A percentile compares a stretch with the other conserved stretches of the same genome.
Evolutionary conservation across 2,113 vertebrate genomes (phyloP).

Genomic region (Sus scrofa): T2T-Sscrofa CM000815.6:87958001-87958500

Average conservation of each 20-base stretch:
- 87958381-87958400: too few species aligned
- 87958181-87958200: too few species aligned
- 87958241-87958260: not conserved
- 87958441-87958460: fast-evolving
- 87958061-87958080: too few species aligned
- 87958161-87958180: too few species aligned
- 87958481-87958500: not conserved
- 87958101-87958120: too few species aligned
- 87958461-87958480: not conserved
- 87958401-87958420: too few species aligned
- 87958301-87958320: not conserved
- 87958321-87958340: not conserved
- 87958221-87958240: not conserved
- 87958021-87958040: too few species aligned
- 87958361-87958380: not conserved
- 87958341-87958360: not conserved
- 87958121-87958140: too few species aligned
- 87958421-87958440: not conserved
- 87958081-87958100: too few species aligned
- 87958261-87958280: not conserved
- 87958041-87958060: too few species aligned
- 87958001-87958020: too few species aligned
- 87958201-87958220: not conserved
- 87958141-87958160: too few species aligned
- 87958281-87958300: not conserved